phyloP scores from a whole-genome alignment of 1,140 invertebrate genomes.

The Asobara japonica region DNA sequence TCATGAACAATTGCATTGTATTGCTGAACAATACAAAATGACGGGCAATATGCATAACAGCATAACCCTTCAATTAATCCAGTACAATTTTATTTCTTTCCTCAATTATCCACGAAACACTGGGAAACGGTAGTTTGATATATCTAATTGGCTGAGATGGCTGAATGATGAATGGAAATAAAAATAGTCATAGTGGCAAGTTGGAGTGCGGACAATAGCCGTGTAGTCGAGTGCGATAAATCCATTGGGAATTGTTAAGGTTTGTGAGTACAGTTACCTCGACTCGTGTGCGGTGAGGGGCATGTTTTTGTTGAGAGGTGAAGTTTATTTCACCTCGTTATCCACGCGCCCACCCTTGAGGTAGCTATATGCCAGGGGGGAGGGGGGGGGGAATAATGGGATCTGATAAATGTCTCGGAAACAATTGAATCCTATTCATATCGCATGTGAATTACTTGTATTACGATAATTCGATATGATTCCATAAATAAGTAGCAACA shows the following conservation, averaged over 20 bases:
- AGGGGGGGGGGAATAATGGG: not conserved
- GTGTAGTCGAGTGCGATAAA: conserved; percentile 44
- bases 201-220: conserved; percentile 39
- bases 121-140: not conserved
- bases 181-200: not conserved
- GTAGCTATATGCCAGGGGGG: conserved; percentile 37
- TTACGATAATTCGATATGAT: not conserved
- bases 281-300: conserved; percentile 42
- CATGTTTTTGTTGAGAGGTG: conserved; percentile 23
- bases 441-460: not conserved
- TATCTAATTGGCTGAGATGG: not conserved
- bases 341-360: conserved; percentile 33
- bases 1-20: too few relatives aligned
- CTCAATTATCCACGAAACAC: not conserved
- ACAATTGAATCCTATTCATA: not conserved
- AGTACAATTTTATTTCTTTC: too few relatives aligned
- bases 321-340: conserved; percentile 40
- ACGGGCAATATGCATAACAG: too few relatives aligned
- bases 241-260: conserved; percentile 33
- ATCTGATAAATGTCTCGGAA: not conserved
- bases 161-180: not conserved
- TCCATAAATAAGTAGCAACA: too few relatives aligned
- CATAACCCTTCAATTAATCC: too few relatives aligned
- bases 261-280: conserved; percentile 49
- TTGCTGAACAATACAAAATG: too few relatives aligned